Conservation (phyloP, 37 sponge, comb jelly and placozoan genomes). For the Aphrocallistes beatrix region DNA sequence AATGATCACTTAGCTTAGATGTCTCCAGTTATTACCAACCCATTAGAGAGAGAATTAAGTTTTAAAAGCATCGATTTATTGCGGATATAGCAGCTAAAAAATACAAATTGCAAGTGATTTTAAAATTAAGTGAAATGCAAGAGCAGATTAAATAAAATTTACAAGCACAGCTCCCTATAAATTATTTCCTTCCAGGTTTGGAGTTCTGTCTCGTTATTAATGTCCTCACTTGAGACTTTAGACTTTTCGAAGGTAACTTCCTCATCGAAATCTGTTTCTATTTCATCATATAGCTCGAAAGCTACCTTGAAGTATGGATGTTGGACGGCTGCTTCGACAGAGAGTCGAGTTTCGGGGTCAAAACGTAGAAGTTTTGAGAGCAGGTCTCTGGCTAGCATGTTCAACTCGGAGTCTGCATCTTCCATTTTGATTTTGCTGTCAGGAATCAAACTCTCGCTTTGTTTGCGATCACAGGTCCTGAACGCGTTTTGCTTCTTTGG, state of each 20-base stretch:
- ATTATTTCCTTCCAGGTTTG: too few species aligned
- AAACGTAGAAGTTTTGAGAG: neutral
- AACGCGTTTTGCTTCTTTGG: neutral
- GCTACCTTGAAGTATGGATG: neutral
- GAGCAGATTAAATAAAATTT: too few species aligned
- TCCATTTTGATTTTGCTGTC: neutral
- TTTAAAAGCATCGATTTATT: too few species aligned
- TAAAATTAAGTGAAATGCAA: too few species aligned
- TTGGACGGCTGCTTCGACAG: neutral
- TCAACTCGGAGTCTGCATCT: neutral
- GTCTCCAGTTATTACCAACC: too few species aligned
- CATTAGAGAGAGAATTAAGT: too few species aligned
- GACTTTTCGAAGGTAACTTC: neutral
- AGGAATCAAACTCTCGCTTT: neutral
- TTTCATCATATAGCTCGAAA: neutral
- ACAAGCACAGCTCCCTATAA: too few species aligned
- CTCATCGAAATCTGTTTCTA: neutral
- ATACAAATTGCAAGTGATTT: too few species aligned
- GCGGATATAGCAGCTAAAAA: too few species aligned
- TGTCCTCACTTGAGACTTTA: too few species aligned
- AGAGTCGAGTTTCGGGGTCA: neutral
- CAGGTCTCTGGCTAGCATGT: neutral
- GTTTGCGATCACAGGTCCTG: neutral
- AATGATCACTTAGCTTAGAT: too few species aligned
- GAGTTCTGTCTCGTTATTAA: too few species aligned